Base-by-base conservation (phyloP, 2,797 vertebrate genomes). In the Staurois parvus region DNA sequence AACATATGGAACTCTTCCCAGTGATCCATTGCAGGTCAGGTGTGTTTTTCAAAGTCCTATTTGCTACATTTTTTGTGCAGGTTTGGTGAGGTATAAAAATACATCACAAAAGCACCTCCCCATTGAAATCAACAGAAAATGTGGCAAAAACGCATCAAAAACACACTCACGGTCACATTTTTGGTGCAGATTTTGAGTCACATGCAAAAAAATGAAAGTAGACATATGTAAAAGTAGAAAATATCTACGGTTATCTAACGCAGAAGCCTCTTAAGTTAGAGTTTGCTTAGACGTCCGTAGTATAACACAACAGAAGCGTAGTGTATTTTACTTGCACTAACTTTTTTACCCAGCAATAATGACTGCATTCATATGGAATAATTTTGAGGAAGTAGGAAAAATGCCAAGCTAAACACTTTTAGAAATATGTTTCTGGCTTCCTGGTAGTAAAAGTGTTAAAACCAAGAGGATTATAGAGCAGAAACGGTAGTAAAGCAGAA, bases 401-500 rank as follows among this genome's bases (percentile, higher is more conserved):
- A 21, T 52, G 77, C 84, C 69, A 85, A 85, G 69, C 42, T 68
- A 85, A 85, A 76, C 79, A 84, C 64, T 68, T 74, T 83, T 78
- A 72, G 42, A 81, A 82, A 82, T 78, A 73, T 72, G 37, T 64
- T 76, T 62, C 67, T 59, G 85, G 40, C 34, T 75, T 74, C 76
- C 72, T 84, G 76, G 76, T 48, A 79, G 69, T 79, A 87, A 84
- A 84, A 74, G 76, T 74, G 81, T 87, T 87, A 84, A 83, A 72
- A 74, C 42, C 28, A 21, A 75, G 70, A 87, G 85, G 85, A 83
- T 87, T 87, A 83, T 75, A 52, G 81, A 83, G 81, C 69, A 84
- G 76, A 83, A 79, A 86, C 70, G 76, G 81, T 87, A 84, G 81
- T 83, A 87, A 86, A 83, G 56, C 75, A 83, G 59, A 84, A 87